Evolutionary conservation across 2,797 vertebrate genomes (phyloP).

Genomic region (Halcyon badia): DNA sequence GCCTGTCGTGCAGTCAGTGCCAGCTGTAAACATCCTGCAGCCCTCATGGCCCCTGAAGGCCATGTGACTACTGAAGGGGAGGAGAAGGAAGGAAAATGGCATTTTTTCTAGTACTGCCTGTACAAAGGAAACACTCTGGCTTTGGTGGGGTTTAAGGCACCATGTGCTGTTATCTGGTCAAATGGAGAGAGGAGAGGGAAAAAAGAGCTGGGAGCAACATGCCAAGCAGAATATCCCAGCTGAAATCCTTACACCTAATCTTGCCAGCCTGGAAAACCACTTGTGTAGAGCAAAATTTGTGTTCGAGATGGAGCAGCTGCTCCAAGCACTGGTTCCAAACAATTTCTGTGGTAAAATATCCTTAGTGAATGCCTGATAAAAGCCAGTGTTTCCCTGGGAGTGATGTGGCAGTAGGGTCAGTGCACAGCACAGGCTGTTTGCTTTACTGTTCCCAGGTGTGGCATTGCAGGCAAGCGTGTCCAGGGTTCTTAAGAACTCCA

Average conservation of each 20-base stretch:
- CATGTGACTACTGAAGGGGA: fast-evolving
- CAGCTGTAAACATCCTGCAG: slow-evolving; percentile 7
- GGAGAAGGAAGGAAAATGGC: slow-evolving; percentile 19
- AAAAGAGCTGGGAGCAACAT: neutral
- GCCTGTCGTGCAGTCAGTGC: neutral
- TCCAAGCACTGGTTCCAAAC: neutral
- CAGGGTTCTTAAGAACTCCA: neutral
- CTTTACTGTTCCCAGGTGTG: neutral
- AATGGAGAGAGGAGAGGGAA: neutral
- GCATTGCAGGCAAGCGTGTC: neutral
- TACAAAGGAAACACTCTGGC: neutral
- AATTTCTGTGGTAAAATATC: neutral
- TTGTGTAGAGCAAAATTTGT: neutral
- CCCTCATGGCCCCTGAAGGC: neutral
- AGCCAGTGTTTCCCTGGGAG: neutral
- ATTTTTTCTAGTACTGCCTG: neutral
- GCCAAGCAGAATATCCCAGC: neutral
- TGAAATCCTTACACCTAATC: neutral
- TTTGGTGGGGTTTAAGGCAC: neutral
- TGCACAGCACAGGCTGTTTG: neutral
- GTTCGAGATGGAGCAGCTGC: neutral
- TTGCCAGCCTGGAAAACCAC: neutral
- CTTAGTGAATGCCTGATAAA: neutral
- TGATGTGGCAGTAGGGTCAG: neutral
- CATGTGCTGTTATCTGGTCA: neutral